These are phyloP conservation scores for Bimastos eiseni DNA, from an alignment of 2,888 invertebrate species.

Conservation along the genomic window DNA sequence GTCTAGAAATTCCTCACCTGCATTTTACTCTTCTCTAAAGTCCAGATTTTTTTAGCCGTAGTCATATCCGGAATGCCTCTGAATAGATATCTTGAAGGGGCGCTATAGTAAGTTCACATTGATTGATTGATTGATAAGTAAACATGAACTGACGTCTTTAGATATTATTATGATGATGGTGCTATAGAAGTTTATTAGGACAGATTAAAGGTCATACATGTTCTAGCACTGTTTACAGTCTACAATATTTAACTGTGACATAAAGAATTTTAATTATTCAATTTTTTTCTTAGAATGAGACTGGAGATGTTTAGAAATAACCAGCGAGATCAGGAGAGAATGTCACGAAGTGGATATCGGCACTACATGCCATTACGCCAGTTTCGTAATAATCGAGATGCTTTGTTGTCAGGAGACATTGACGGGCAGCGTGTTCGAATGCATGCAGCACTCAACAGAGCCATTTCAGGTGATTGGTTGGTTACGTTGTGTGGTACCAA, in stretches of 20 bases:
- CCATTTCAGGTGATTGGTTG: conserved; percentile 53
- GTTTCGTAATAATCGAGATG: conserved; percentile 17
- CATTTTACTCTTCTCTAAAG: too few relatives aligned
- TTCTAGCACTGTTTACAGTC: neutral
- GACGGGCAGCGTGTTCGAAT: conserved; percentile 41
- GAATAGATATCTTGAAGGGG: too few relatives aligned
- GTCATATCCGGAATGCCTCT: too few relatives aligned
- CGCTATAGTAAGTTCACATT: too few relatives aligned
- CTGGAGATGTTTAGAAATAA: conserved; percentile 28
- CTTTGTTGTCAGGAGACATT: neutral
- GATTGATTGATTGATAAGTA: too few relatives aligned
- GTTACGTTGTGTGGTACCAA: too few relatives aligned
- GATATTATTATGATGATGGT: too few relatives aligned
- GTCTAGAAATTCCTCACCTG: too few relatives aligned
- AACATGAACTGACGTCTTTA: too few relatives aligned
- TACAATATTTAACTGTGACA: neutral
- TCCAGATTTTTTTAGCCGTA: too few relatives aligned
- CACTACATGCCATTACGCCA: neutral
- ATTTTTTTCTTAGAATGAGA: conserved; percentile 30
- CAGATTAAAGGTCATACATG: neutral
- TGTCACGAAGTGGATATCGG: neutral
- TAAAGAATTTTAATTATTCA: neutral
- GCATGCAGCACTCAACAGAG: conserved; percentile 59
- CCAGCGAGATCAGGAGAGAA: neutral
- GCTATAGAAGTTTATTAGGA: too few relatives aligned